Conservation (phyloP, 2,888 invertebrate genomes). For the Hydropsyche betteni region DNA sequence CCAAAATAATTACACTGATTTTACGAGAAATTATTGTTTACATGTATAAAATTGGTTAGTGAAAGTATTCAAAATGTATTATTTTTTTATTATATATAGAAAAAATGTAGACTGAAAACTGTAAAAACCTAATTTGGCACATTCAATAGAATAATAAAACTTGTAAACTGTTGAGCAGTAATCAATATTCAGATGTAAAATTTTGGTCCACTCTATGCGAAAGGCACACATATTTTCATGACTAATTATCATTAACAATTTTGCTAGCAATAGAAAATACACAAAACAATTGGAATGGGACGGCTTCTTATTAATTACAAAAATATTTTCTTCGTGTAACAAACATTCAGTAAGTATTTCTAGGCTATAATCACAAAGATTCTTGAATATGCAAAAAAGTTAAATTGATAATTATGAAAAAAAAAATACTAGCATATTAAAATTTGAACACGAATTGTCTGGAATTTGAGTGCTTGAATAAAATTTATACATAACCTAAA, state of each 20-base stretch:
- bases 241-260: background rate
- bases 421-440: too few relatives aligned
- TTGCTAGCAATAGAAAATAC: background rate
- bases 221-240: conserved; percentile 17
- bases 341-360: too few relatives aligned
- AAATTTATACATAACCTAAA: too few relatives aligned
- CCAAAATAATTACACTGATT: conserved; percentile 21
- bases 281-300: background rate
- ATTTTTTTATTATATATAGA: too few relatives aligned
- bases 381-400: too few relatives aligned
- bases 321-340: background rate
- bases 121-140: background rate
- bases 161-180: background rate
- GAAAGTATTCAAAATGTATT: background rate
- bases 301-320: background rate
- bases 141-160: too few relatives aligned
- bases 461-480: too few relatives aligned
- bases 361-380: too few relatives aligned
- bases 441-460: too few relatives aligned
- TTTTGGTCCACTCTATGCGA: conserved; percentile 28
- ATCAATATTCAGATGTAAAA: conserved; percentile 14
- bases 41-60: background rate
- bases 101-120: background rate
- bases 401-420: too few relatives aligned
- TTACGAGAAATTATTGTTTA: background rate